Percentiles rank a stretch among this genome's conserved stretches.
Conservation (phyloP, 2,113 vertebrate species). For the Vicugna pacos region DNA sequence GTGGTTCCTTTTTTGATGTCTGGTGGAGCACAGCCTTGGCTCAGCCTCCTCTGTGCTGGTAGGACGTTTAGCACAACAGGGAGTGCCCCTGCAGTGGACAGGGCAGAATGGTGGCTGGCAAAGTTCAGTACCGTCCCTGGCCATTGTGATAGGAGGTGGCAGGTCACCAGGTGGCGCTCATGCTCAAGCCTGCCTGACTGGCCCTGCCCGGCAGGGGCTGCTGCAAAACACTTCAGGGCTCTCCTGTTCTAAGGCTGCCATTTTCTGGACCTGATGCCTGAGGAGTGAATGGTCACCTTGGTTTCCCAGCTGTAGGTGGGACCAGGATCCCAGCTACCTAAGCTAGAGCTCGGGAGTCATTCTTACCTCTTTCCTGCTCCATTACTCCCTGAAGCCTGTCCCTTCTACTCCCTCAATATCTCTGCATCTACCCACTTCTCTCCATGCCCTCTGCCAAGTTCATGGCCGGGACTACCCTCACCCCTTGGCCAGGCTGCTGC, state of each 20-base stretch:
- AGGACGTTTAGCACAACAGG: neutral
- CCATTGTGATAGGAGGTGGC: neutral
- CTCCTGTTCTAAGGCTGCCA: neutral
- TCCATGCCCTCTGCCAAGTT: neutral
- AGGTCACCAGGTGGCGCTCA: neutral
- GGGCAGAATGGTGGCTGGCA: neutral
- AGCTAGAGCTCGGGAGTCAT: neutral
- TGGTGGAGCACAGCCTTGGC: neutral
- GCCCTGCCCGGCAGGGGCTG: rapidly evolving
- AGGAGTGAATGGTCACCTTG: neutral
- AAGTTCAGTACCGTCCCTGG: neutral
- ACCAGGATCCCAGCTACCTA: neutral
- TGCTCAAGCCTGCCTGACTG: neutral
- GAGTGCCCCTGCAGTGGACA: neutral
- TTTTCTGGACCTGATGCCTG: neutral
- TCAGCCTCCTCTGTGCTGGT: neutral
- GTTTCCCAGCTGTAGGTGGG: neutral
- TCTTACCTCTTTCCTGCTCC: neutral
- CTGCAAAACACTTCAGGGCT: neutral
- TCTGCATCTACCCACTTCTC: neutral
- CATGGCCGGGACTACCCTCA: neutral
- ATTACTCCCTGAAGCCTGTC: neutral
- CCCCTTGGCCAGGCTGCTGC: neutral
- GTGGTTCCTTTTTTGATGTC: neutral
- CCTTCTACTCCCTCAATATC: neutral